Evolutionary conservation across 2,797 vertebrate genomes (phyloP).

Genomic region (Babyrousa celebensis): DNA sequence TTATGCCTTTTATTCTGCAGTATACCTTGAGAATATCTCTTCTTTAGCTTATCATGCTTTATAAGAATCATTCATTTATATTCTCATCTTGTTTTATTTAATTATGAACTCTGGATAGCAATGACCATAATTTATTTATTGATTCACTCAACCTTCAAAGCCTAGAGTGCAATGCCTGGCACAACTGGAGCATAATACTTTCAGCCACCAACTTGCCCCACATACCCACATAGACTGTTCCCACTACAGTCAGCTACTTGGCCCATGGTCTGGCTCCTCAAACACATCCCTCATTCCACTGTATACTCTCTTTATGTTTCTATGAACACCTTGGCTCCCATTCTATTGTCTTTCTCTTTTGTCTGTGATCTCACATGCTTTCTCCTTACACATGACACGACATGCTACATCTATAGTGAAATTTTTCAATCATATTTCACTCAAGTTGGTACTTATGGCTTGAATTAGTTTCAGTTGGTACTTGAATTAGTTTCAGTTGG

Average conservation of each 20-base stretch:
- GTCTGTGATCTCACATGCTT: not conserved
- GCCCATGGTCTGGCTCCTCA: not conserved
- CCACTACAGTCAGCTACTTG: not conserved
- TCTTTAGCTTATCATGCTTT: not conserved
- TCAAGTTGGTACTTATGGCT: not conserved
- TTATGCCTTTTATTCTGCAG: not conserved
- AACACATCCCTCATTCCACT: not conserved
- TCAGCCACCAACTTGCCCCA: not conserved
- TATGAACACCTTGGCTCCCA: not conserved
- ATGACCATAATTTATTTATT: not conserved
- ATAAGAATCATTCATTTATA: not conserved
- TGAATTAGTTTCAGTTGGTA: not conserved
- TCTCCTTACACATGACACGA: not conserved
- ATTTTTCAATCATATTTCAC: not conserved
- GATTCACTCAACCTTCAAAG: not conserved
- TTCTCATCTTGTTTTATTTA: not conserved
- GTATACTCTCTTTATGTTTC: not conserved
- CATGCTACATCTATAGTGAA: not conserved
- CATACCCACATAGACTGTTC: accelerated
- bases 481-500: not conserved
- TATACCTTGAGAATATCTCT: not conserved
- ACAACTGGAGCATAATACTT: not conserved
- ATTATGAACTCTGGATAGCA: not conserved
- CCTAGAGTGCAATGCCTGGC: not conserved
- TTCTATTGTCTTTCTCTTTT: not conserved